Conservation (phyloP, 2,888 invertebrate genomes). For the Ceriagrion tenellum region DNA sequence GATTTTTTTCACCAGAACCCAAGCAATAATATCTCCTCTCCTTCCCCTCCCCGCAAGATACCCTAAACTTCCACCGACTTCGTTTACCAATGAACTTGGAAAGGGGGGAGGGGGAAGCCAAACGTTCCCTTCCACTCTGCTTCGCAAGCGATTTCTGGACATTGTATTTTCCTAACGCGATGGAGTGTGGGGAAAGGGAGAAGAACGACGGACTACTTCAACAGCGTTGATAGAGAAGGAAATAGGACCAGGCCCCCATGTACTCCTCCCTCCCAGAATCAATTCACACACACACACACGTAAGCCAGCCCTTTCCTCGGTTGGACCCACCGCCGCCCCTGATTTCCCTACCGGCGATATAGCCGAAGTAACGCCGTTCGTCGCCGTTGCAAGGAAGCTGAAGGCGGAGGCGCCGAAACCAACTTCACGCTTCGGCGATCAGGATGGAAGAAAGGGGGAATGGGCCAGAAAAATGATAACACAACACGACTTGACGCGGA, state of each 20-base stretch:
- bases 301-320: not conserved
- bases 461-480: conserved; percentile 18
- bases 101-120: no score
- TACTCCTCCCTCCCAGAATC: not conserved
- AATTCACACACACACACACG: not conserved
- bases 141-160: no score
- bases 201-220: not conserved
- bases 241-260: not conserved
- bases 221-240: not conserved
- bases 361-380: not conserved
- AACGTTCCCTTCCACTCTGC: no score
- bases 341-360: not conserved
- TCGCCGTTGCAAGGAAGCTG: no score
- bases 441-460: not conserved
- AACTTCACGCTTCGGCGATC: not conserved
- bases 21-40: no score
- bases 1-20: no score
- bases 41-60: no score
- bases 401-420: not conserved
- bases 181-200: no score
- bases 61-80: no score
- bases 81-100: no score
- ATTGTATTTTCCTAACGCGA: no score
- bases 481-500: conserved; percentile 2
- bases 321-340: not conserved